These are phyloP conservation scores for Hipposideros armiger DNA, from an alignment of 2,113 vertebrate genomes.

Conservation along the genomic window DNA sequence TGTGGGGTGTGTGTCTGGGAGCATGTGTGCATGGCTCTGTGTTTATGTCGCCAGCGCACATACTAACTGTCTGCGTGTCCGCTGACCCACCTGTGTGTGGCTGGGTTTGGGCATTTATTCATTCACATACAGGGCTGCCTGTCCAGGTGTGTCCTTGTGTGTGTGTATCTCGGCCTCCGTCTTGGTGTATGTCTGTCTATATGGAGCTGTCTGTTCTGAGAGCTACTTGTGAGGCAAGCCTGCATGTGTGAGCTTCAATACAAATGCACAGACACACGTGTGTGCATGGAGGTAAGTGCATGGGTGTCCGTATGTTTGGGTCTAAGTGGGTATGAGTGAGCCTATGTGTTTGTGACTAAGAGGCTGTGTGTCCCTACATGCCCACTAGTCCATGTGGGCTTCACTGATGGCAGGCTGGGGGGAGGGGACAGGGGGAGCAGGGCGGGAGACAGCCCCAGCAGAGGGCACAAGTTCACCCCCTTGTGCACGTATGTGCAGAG, in stretches of 20 bases:
- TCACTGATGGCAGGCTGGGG: neutral
- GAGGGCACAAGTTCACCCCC: accelerated
- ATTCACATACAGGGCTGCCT: neutral
- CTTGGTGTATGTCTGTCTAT: neutral
- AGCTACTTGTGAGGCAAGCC: neutral
- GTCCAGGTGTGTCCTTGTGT: accelerated
- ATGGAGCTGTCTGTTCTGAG: neutral
- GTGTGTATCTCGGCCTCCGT: accelerated
- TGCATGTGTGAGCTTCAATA: accelerated
- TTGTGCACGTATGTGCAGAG: accelerated
- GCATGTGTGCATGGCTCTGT: accelerated
- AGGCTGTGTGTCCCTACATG: neutral
- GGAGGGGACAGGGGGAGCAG: neutral
- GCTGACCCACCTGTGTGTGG: no score
- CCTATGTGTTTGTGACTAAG: neutral
- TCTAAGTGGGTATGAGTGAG: neutral
- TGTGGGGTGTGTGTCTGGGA: accelerated
- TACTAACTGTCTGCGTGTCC: accelerated
- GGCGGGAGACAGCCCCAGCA: neutral
- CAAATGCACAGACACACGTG: accelerated
- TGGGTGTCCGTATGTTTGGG: neutral
- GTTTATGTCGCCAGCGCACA: neutral
- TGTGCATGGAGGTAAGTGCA: accelerated
- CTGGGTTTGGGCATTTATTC: neutral
- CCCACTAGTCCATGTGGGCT: neutral